Percentiles rank a stretch among this genome's conserved stretches.
Evolutionary conservation across 1,140 invertebrate species (phyloP).

Genomic region (Ceratina japonica): DNA sequence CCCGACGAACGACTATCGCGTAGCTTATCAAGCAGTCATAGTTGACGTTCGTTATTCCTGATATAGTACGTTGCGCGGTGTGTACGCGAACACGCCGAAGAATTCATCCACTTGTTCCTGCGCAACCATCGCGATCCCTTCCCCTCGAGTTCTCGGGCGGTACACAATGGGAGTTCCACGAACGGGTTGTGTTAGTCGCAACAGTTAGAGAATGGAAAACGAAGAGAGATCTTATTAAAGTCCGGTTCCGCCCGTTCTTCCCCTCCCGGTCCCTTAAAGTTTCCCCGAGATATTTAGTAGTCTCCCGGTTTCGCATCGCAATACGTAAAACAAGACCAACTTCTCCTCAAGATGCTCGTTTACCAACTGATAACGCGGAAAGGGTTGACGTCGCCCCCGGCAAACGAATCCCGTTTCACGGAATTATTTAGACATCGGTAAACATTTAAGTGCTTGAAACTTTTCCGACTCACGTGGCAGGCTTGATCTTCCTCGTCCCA

Average conservation of each 20-base stretch:
- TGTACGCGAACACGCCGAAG: background rate
- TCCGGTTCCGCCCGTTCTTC: background rate
- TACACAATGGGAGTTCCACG: background rate
- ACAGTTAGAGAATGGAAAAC: background rate
- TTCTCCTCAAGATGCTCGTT: background rate
- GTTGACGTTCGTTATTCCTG: background rate
- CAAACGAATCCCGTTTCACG: background rate
- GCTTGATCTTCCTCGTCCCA: constrained; percentile 88
- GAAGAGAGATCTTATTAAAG: constrained; percentile 32
- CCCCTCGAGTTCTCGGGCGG: background rate
- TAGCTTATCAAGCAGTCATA: background rate
- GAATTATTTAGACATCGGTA: constrained; percentile 32
- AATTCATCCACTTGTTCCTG: background rate
- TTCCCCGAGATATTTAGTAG: background rate
- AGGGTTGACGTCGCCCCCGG: too few species aligned
- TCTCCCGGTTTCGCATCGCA: background rate
- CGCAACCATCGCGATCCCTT: background rate
- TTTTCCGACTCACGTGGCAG: constrained; percentile 83
- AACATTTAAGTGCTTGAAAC: constrained; percentile 30
- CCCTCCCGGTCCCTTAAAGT: constrained; percentile 8
- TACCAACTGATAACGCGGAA: background rate
- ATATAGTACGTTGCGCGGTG: background rate
- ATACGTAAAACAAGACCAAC: background rate
- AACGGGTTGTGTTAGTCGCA: background rate
- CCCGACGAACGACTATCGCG: too few species aligned